Evolutionary conservation across 2,888 invertebrate species (phyloP).

Genomic region (Phortica magna): DNA sequence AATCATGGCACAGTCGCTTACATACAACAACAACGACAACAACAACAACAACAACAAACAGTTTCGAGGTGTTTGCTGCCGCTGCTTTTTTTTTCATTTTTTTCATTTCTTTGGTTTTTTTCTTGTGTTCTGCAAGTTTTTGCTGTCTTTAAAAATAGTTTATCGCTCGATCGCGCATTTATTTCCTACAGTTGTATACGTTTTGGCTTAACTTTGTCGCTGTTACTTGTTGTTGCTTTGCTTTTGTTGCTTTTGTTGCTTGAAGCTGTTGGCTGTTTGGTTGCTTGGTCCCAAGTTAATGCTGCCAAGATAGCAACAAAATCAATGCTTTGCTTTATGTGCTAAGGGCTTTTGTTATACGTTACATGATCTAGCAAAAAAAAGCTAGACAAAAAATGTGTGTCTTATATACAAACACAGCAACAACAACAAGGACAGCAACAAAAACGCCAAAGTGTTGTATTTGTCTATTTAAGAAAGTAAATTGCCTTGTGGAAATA

Average conservation of each 20-base stretch:
- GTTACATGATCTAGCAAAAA: slow-evolving; percentile 56
- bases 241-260: neutral
- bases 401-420: slow-evolving; percentile 33
- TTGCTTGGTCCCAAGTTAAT: slow-evolving; percentile 54
- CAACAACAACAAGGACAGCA: slow-evolving; percentile 51
- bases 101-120: neutral
- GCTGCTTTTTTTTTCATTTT: slow-evolving; percentile 37
- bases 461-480: slow-evolving; percentile 39
- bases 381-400: slow-evolving; percentile 55
- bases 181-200: slow-evolving; percentile 55
- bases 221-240: neutral
- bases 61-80: slow-evolving; percentile 51
- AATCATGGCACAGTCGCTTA: slow-evolving; percentile 49
- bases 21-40: neutral
- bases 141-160: slow-evolving; percentile 72
- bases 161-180: slow-evolving; percentile 72
- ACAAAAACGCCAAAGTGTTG: slow-evolving; percentile 24
- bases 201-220: neutral
- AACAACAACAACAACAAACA: neutral
- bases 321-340: slow-evolving; percentile 59
- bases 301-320: slow-evolving; percentile 71
- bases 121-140: slow-evolving; percentile 20
- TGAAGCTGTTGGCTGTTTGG: slow-evolving; percentile 18
- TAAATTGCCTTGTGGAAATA: slow-evolving; percentile 51
- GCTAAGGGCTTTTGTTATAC: slow-evolving; percentile 63